Evolutionary conservation across 2,797 vertebrate genomes (phyloP), one percentile per base, ranked within the genome.

Genomic region (Crenuchus spilurus): DNA sequence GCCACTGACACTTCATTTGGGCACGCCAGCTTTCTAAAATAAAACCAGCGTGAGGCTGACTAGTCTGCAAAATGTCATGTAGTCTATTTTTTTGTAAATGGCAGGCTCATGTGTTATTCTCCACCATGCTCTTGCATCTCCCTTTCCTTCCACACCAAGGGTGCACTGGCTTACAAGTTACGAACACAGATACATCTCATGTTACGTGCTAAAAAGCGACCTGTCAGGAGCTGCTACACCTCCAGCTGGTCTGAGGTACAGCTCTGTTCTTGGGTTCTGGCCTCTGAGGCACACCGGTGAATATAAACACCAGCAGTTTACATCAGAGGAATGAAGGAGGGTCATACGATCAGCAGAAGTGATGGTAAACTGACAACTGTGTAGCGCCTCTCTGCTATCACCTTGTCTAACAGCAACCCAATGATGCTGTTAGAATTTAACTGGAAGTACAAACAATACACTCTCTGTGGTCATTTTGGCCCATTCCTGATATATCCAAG

Each of bases 51-150:
- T 39, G 46, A 20, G 11, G 26, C 24, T 3, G 57, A 51, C 22
- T 39, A 13, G 18, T n/a, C 46, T 1, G 70, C 37, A 24, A 58
- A 65, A 67, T 60, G 71, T 74, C 71, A 74, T 10, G 41, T n/a
- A 30, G 41, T 60, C 63, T 48, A 30, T 72, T 80, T 49, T 37
- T 33, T n/a, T n/a, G n/a, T 58, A 42, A 41, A 72, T 68, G 49
- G 33, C 72, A 58, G 51, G 20, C 41, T 26, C 6, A 1, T 11
- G 14, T 5, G 6, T 18, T 61, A 33, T 28, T 71, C 69, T 49
- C 67, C 26, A 10, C 7, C 6, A 14, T 33, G 14, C 72, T 60
- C 63, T 76, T 65, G 14, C 30, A 26, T 80, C 26, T 70, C 42
- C 26, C 9, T 6, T 64, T 69, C 52, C 51, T 46, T 35, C 48